These are phyloP conservation scores for Tyria jacobaeae DNA, from an alignment of 2,888 invertebrate species.

Conservation along the genomic window DNA sequence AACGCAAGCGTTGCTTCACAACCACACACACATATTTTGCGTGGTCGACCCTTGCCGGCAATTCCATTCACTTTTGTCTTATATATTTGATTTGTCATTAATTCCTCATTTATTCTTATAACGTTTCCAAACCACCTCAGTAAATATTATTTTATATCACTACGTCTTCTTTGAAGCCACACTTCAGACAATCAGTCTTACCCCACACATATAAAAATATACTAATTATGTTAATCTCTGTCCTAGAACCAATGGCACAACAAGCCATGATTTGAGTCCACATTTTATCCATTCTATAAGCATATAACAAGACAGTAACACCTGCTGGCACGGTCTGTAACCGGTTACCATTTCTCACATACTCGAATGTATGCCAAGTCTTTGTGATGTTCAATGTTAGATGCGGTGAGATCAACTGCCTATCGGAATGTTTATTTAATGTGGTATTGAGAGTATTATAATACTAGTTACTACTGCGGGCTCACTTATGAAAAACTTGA, in stretches of 20 bases:
- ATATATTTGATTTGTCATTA: too few relatives aligned
- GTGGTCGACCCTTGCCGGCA: too few relatives aligned
- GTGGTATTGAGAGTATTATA: not conserved
- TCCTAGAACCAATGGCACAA: not conserved
- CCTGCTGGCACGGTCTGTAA: not conserved
- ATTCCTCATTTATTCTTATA: too few relatives aligned
- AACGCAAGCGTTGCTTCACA: too few relatives aligned
- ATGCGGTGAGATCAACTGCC: slow-evolving; percentile 4
- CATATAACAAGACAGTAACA: not conserved
- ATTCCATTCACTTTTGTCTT: too few relatives aligned
- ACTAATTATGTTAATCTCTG: too few relatives aligned
- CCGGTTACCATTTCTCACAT: not conserved
- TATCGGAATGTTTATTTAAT: not conserved
- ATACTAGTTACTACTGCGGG: not conserved
- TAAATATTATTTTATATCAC: too few relatives aligned
- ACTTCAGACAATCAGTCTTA: too few relatives aligned
- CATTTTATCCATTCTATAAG: not conserved
- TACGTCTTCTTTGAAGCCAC: too few relatives aligned
- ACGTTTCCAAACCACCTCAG: too few relatives aligned
- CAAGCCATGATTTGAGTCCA: not conserved
- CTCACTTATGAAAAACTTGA: not conserved
- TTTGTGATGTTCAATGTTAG: not conserved
- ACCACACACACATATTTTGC: too few relatives aligned
- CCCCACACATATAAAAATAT: too few relatives aligned
- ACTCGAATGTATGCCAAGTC: not conserved